Evolutionary conservation across 2,113 vertebrate genomes (phyloP), one percentile per base, ranked within the genome.

Genomic region (Hepsetus odoe): DNA sequence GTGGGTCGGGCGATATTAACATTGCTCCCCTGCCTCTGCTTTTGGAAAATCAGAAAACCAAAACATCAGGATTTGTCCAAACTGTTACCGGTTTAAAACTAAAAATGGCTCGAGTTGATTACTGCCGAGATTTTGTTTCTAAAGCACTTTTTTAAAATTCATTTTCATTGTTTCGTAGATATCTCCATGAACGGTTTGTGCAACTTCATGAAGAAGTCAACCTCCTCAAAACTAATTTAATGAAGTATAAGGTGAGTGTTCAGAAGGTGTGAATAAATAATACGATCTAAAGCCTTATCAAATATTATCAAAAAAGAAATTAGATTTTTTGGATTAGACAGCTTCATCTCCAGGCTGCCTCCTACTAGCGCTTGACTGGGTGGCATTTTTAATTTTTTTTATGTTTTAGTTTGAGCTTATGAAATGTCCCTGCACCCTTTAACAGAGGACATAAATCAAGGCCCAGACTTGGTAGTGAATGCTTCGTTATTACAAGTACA

Each of bases 121-220:
- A n/a, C n/a, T n/a, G n/a, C n/a, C n/a, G n/a, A n/a, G n/a, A n/a
- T n/a, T n/a, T n/a, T n/a, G n/a, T n/a, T n/a, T n/a, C n/a, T n/a
- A n/a, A n/a, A n/a, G n/a, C n/a, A n/a, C n/a, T n/a, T n/a, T n/a
- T n/a, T n/a, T n/a, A n/a, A n/a, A n/a, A n/a, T n/a, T n/a, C n/a
- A 30, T 40, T 46, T n/a, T 53, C 9, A 20, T 49, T 66, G 40
- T 69, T 42, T 59, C 67, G 12, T 85, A 99, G 98, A 85, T 99
- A 99, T 87, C 94, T 99, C 79, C 97, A 99, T 75, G 95, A 99
- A 81, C 90, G 97, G 79, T 91, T 98, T 80, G 93, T 93, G 84
- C 98, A 99, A 80, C 93, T 98, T 78, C 96, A 97, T 38, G 97
- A 98, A 71, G 97, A 99, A 86, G 93, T 96, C 80, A 95, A 89